phyloP scores from a whole-genome alignment of 2,888 invertebrate species.

The Meteorus cinctellus region DNA sequence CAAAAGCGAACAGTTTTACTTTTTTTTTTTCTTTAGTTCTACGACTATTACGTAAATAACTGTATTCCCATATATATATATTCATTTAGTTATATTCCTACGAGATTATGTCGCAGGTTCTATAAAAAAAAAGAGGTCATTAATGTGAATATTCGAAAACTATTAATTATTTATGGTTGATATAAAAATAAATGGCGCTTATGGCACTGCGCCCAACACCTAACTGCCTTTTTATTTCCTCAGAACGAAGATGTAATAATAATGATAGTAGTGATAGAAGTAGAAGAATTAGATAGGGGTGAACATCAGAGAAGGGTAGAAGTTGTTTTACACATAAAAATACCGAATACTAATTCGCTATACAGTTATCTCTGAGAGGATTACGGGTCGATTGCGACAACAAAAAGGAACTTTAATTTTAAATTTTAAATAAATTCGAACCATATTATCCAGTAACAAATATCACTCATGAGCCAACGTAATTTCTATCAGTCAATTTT shows the following conservation, averaged over 20 bases:
- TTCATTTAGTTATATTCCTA: not conserved
- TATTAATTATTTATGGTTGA: slow-evolving; percentile 29
- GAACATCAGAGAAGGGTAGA: not conserved
- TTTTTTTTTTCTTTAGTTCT: slow-evolving; percentile 31
- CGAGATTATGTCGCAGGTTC: not conserved
- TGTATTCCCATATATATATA: slow-evolving; percentile 36
- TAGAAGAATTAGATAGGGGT: slow-evolving; percentile 2
- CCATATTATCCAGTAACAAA: slow-evolving; percentile 7
- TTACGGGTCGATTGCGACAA: not conserved
- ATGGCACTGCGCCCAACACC: slow-evolving; percentile 47
- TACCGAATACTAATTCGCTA: not conserved
- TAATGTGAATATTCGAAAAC: slow-evolving; percentile 31
- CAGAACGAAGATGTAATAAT: not conserved
- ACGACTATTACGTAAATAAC: slow-evolving; percentile 42
- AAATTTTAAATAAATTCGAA: not conserved
- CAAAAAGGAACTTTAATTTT: not conserved
- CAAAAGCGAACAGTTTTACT: slow-evolving; percentile 14
- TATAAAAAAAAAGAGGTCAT: slow-evolving; percentile 17
- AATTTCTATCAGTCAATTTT: slow-evolving; percentile 60
- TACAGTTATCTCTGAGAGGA: not conserved
- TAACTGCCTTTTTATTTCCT: slow-evolving; percentile 5
- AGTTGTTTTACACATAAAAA: not conserved
- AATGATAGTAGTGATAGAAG: not conserved
- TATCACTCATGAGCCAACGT: not conserved
- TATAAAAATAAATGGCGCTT: slow-evolving; percentile 49